Evolutionary conservation across 2,888 invertebrate species (phyloP).

Genomic region (Augiades crinisus): DNA sequence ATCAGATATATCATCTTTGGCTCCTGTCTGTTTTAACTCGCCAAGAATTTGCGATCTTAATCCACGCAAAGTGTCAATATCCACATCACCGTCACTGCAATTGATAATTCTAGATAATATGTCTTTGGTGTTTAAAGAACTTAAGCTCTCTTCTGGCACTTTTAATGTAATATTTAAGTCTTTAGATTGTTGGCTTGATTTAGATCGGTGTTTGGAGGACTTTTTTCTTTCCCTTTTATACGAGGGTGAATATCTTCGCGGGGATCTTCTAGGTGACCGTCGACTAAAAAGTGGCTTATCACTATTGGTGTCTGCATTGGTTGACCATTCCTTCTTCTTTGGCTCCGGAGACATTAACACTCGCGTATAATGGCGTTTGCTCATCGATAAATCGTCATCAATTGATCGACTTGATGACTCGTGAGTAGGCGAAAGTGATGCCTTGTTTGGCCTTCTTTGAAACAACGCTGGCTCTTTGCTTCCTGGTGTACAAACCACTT

Average conservation of each 20-base stretch:
- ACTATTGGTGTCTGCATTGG: constrained; percentile 28
- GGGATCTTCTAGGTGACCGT: constrained; percentile 46
- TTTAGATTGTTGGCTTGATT: constrained; percentile 37
- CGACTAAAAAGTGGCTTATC: constrained; percentile 55
- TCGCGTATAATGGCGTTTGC: constrained; percentile 59
- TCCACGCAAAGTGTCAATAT: constrained; percentile 71
- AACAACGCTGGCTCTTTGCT: constrained; percentile 70
- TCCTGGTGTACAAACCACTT: constrained; percentile 56
- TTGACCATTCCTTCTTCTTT: constrained; percentile 39
- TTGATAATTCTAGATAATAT: constrained; percentile 68
- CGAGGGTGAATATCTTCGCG: constrained; percentile 43
- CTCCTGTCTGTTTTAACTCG: constrained; percentile 69
- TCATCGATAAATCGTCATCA: constrained; percentile 28
- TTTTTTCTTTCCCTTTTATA: constrained; percentile 64
- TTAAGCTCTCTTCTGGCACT: constrained; percentile 66
- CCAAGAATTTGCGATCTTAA: constrained; percentile 70
- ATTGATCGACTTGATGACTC: constrained; percentile 23
- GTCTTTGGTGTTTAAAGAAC: constrained; percentile 65
- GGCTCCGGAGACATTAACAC: constrained; percentile 66
- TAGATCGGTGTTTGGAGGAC: constrained; percentile 40
- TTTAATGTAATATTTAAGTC: constrained; percentile 70
- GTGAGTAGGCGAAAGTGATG: constrained; percentile 37
- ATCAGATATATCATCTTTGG: constrained; percentile 70
- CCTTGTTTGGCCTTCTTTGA: constrained; percentile 62
- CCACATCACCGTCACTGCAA: constrained; percentile 68